Evolutionary conservation across 2,797 vertebrate species (phyloP), one percentile per base, ranked within the genome.

Genomic region (Anas bahamensis): DNA sequence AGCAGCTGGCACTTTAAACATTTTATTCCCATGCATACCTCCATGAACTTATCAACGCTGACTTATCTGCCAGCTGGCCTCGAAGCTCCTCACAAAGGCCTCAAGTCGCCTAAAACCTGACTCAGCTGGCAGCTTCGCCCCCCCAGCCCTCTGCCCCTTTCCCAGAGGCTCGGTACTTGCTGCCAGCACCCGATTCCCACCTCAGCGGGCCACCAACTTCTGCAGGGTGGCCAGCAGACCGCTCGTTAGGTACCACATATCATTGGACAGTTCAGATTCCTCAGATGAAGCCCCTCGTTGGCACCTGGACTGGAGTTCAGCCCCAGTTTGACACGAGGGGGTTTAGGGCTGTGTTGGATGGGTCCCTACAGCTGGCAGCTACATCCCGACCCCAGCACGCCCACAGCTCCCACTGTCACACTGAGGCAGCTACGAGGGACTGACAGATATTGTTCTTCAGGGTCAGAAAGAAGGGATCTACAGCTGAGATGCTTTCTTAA

Each of bases 351-450:
- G 35, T 0, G 1, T 1, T 31, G 23, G 41, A 70, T 35, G 13
- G 29, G 19, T 57, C 50, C 52, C 26, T 31, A 19, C 0, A 35
- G 46, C 2, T 37, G 14, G 31, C 24, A 44, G 72, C 37, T 52
- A 35, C 14, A 50, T n/a, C 55, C 19, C 1, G 0, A 59, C 7
- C 31, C 8, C 39, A 41, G 24, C 6, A 9, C 6, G 14, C 3
- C 26, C 56, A 13, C n/a, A 35, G n/a, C 39, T 41, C 31, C 63
- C 21, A 11, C 14, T 70, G 66, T 64, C 82, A 72, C 55, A 88
- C 19, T 64, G 59, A 57, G 6, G 14, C 13, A 37, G 46, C 46
- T 48, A 8, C 22, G 8, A 23, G 22, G 46, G 46, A 48, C 22
- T 13, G 46, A 48, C 46, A 48, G 13, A 13, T 48, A 23, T 13